phyloP scores from a whole-genome alignment of 2,888 invertebrate species.

The Nomada lathburiana region DNA sequence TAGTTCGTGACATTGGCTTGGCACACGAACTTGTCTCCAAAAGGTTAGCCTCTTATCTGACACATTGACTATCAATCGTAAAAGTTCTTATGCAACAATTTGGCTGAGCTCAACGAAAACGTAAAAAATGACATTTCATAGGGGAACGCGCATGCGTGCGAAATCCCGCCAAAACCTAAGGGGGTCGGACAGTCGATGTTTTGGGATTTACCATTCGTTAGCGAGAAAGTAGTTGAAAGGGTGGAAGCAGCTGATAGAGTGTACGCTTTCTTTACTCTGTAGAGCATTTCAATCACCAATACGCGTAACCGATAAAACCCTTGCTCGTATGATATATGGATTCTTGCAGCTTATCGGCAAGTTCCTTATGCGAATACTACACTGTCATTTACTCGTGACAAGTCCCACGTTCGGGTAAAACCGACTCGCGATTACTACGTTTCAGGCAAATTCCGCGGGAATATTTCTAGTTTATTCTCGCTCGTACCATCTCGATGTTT shows the following conservation, averaged over 20 bases:
- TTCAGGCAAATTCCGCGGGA: conserved; percentile 66
- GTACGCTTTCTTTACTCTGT: conserved; percentile 33
- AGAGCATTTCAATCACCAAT: conserved; percentile 25
- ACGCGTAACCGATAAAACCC: conserved; percentile 43
- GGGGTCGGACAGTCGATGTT: conserved; percentile 58
- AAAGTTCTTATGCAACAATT: conserved; percentile 66
- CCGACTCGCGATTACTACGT: conserved; percentile 55
- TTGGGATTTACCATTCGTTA: conserved; percentile 61
- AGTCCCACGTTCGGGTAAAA: conserved; percentile 43
- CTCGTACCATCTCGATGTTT: conserved; percentile 26
- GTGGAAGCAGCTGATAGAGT: not conserved
- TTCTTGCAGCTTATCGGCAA: conserved; percentile 42
- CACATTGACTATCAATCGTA: conserved; percentile 21
- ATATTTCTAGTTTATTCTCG: conserved; percentile 47
- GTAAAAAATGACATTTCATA: conserved; percentile 70
- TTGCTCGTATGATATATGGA: conserved; percentile 40
- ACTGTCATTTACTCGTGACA: conserved; percentile 49
- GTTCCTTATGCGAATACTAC: conserved; percentile 37
- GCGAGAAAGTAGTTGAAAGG: conserved; percentile 14
- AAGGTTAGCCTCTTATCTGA: conserved; percentile 40
- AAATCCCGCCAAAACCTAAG: conserved; percentile 82
- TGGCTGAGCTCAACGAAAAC: conserved; percentile 8
- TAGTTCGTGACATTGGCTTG: conserved; percentile 12
- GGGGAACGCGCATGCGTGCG: conserved; percentile 77
- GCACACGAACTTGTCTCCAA: not conserved